A percentile compares a stretch with the other conserved stretches of the same genome.
Evolutionary conservation across 2,113 vertebrate genomes (phyloP).

Genomic region (Myotis lucifugus): DNA sequence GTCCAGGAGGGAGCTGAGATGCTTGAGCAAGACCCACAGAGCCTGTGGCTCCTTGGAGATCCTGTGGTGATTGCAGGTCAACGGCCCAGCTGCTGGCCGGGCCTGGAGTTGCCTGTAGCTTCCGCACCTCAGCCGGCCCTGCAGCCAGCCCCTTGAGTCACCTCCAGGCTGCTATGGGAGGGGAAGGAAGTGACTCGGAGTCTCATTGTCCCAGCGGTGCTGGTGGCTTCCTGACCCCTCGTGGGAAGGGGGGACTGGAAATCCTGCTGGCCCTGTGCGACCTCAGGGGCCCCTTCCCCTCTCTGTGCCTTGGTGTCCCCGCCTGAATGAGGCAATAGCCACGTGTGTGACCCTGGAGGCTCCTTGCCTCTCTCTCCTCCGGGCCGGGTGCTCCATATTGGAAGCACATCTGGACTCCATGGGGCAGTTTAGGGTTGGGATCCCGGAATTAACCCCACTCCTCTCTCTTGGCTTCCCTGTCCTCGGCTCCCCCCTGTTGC

Average conservation of each 20-base stretch:
- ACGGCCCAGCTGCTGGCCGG: accelerated
- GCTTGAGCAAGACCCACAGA: not conserved
- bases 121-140: not conserved
- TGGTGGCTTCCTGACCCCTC: conserved; percentile 48
- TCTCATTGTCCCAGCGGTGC: not conserved
- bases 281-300: not conserved
- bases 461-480: accelerated
- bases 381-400: not conserved
- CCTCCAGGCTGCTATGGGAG: not conserved
- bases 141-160: conserved; percentile 11
- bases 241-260: not conserved
- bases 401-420: not conserved
- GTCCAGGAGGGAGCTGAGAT: not conserved
- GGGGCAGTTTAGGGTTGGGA: not conserved
- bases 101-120: not conserved
- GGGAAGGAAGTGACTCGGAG: not conserved
- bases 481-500: accelerated
- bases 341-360: accelerated
- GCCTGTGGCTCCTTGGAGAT: not conserved
- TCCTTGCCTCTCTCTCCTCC: not conserved
- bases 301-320: not conserved
- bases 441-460: not conserved
- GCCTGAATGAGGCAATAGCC: not conserved
- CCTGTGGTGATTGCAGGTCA: accelerated
- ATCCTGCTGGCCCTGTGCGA: not conserved